Conservation (phyloP, 2,797 vertebrate species). For the Gallinago stenura region DNA sequence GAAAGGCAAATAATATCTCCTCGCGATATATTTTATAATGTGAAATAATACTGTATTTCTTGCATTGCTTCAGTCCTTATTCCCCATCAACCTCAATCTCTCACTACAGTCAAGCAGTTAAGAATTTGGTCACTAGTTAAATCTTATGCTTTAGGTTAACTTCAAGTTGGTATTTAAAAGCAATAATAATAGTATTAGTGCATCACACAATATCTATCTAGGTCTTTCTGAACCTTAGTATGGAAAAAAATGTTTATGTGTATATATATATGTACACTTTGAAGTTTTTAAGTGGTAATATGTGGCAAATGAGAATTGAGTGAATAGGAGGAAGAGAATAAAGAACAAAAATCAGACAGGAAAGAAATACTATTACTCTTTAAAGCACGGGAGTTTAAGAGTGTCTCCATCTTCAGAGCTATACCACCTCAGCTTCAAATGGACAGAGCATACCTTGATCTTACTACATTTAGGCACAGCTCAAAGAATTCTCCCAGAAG, state of each 20-base stretch:
- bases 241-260: background rate
- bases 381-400: background rate
- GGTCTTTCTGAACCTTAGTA: slow-evolving; percentile 1
- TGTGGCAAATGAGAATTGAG: background rate
- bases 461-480: background rate
- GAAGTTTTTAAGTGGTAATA: background rate
- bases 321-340: background rate
- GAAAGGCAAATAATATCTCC: background rate
- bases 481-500: background rate
- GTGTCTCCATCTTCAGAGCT: background rate
- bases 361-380: background rate
- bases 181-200: background rate
- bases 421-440: background rate
- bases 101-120: background rate
- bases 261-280: background rate
- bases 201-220: background rate
- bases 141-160: background rate
- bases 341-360: background rate
- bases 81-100: background rate
- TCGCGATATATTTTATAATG: background rate
- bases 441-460: background rate
- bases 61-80: background rate
- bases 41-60: background rate
- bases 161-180: background rate
- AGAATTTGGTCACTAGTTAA: background rate